Evolutionary conservation across 35 echinoderm and acorn worm species (phyloP), one percentile per base, ranked within the genome.

Genomic region (Strongylocentrotus purpuratus): DNA sequence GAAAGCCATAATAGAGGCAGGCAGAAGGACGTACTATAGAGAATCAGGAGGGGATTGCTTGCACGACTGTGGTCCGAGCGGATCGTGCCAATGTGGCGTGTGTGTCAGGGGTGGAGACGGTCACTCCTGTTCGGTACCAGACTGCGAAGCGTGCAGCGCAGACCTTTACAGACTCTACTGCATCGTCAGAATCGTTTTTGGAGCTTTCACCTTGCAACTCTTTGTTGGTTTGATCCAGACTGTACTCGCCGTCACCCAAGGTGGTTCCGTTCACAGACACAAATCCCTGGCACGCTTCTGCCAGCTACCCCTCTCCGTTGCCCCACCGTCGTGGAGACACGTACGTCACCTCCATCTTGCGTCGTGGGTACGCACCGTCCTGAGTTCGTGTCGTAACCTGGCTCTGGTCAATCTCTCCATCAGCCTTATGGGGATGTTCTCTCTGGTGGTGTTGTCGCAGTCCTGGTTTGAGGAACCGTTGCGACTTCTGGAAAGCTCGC

Each of bases 41-140:
- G 85, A 47, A 33, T 3, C 20, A 9, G 94, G 90, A 31, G 50
- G 88, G 8, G 46, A 88, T 18, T 97, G 97, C 60, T 88, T 86
- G 25, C 94, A 96, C 61, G 97, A 97, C 90, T 97, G 97, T 48
- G 97, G 97, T 1, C 97, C 97, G 1, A 94, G 96, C 55, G 97
- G 95, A 9, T 96, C 95, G 9, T 97, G 97, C 90, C 88, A 95
- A 12, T 97, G 97, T 52, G 94, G 94, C 9, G 86, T 97, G 22
- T 97, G 97, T 90, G 95, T 97, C 33, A 31, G 59, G 12, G 97
- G 97, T 5, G 95, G 97, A 33, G 48, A 96, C 85, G 95, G 88
- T 47, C 88, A 94, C 28, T 7, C 31, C 12, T 96, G 95, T 47
- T 28, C 86, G 14, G 70, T 86, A 10, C 97, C 95, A 3, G 85